Evolutionary conservation across 2,797 vertebrate species (phyloP).

Genomic region (Gephyroberyx darwinii): DNA sequence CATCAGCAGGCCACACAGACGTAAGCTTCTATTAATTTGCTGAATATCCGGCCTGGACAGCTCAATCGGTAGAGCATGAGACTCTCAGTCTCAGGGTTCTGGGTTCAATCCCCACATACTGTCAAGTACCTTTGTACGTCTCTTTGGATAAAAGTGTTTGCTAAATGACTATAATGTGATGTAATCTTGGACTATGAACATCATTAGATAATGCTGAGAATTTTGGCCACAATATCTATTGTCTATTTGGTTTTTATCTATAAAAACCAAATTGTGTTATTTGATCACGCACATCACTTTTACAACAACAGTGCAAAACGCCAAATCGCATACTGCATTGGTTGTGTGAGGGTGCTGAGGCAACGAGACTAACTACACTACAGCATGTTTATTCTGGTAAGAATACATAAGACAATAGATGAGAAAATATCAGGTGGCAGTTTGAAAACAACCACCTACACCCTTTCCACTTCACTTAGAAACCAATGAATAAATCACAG

Average conservation of each 20-base stretch:
- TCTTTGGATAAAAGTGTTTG: too few relatives aligned
- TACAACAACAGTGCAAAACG: not conserved
- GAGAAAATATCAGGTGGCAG: conserved; percentile 24
- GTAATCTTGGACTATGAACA: not conserved
- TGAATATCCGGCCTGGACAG: too few relatives aligned
- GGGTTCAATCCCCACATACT: fast-evolving
- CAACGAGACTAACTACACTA: conserved; percentile 9
- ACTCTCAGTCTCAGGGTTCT: too few relatives aligned
- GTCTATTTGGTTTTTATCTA: not conserved
- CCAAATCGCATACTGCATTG: conserved; percentile 5
- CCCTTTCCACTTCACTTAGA: not conserved
- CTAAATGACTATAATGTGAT: not conserved
- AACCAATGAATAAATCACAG: not conserved
- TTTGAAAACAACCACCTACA: conserved; percentile 9
- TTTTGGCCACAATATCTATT: too few relatives aligned
- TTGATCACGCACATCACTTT: not conserved
- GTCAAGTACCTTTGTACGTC: too few relatives aligned
- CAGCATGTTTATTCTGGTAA: conserved; percentile 6
- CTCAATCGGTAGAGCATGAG: too few relatives aligned
- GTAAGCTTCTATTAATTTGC: too few relatives aligned
- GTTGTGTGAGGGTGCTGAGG: conserved; percentile 18
- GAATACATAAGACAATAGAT: conserved; percentile 35
- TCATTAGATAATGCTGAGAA: not conserved
- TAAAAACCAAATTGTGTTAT: too few relatives aligned
- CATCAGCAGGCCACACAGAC: too few relatives aligned